These are phyloP conservation scores for Neogobius melanostomus DNA, from an alignment of 2,113 vertebrate genomes.

Conservation along the genomic window DNA sequence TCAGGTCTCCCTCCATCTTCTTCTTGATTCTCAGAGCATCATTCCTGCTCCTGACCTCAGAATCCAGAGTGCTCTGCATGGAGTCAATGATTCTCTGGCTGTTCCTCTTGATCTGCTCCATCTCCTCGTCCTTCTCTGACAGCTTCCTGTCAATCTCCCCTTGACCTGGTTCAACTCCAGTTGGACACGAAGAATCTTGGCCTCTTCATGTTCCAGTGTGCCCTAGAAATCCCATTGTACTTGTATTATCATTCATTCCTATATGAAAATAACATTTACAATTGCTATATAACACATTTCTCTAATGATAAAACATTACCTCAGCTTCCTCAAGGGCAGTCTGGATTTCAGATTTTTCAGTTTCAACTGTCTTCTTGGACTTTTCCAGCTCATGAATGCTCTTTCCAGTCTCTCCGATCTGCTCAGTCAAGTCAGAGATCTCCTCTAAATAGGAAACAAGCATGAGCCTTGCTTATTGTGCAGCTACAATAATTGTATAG, in stretches of 20 bases:
- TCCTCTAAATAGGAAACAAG: conserved; percentile 42
- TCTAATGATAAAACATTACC: conserved; percentile 16
- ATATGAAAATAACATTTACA: too few species aligned
- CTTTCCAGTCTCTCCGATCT: conserved; percentile 61
- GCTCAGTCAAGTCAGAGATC: conserved; percentile 65
- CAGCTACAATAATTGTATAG: too few species aligned
- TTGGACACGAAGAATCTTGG: conserved; percentile 76
- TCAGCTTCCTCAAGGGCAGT: conserved; percentile 59
- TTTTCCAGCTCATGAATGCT: conserved; percentile 64
- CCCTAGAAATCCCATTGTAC: conserved; percentile 34
- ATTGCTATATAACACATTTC: too few species aligned
- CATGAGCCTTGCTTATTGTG: too few species aligned
- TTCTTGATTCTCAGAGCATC: too few species aligned
- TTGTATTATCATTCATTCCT: too few species aligned
- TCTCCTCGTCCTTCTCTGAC: conserved; percentile 87
- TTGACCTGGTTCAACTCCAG: conserved; percentile 84
- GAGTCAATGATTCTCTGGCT: too few species aligned
- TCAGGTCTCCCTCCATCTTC: too few species aligned
- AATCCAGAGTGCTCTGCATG: too few species aligned
- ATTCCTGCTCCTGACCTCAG: too few species aligned
- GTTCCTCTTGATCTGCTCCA: too few species aligned
- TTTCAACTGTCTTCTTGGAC: conserved; percentile 52
- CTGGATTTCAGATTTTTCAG: conserved; percentile 60
- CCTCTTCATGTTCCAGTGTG: conserved; percentile 72
- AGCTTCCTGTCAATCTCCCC: conserved; percentile 84